These are phyloP conservation scores for Natrix natrix DNA, from an alignment of 2,797 vertebrate genomes.

Conservation along the genomic window DNA sequence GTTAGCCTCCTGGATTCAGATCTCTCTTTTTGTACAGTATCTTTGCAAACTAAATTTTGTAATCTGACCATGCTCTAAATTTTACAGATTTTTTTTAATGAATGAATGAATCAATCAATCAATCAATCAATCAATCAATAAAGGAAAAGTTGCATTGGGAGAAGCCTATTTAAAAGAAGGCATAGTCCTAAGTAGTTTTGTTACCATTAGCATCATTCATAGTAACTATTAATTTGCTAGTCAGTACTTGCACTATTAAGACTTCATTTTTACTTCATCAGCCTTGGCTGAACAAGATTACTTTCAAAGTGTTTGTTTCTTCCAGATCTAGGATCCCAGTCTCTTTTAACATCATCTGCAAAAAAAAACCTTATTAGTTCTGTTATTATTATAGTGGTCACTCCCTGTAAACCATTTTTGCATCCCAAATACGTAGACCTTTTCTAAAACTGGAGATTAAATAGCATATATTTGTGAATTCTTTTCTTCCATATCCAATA, in stretches of 20 bases:
- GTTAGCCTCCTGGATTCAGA: not conserved
- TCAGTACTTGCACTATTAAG: not conserved
- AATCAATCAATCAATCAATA: not conserved
- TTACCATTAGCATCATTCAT: not conserved
- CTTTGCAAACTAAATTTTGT: not conserved
- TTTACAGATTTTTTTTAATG: not conserved
- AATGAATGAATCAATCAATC: rapidly evolving
- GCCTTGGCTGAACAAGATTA: not conserved
- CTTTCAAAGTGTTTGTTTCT: not conserved
- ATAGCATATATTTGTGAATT: not conserved
- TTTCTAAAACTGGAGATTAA: not conserved
- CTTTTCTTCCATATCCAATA: not conserved
- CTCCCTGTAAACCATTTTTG: not conserved
- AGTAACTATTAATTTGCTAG: not conserved
- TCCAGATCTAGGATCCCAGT: not conserved
- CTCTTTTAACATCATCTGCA: not conserved
- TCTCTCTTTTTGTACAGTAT: not conserved
- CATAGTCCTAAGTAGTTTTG: not conserved
- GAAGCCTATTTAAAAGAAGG: not conserved
- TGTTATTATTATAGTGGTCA: not conserved
- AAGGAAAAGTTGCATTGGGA: not conserved
- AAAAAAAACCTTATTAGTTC: not conserved
- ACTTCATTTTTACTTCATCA: not conserved
- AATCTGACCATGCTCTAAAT: not conserved
- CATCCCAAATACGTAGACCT: no score